Percentiles rank a stretch among this genome's conserved stretches.
Conservation (phyloP, 2,113 vertebrate genomes). For the Montifringilla adamsi region DNA sequence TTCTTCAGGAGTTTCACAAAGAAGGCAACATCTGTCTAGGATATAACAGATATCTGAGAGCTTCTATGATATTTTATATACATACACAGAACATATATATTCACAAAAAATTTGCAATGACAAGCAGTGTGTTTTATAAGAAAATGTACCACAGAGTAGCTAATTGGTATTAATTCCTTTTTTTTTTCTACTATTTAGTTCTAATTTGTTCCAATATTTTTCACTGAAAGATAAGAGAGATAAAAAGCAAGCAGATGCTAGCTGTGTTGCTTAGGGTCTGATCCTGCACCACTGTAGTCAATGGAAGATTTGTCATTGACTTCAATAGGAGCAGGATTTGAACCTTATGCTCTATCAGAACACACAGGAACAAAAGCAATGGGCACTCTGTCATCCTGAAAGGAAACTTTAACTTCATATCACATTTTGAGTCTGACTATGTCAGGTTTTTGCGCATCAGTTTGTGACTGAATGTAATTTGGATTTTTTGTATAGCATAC, state of each 20-base stretch:
- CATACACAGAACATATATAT: not conserved
- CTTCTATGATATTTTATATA: not conserved
- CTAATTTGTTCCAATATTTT: not conserved
- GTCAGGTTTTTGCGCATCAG: not conserved
- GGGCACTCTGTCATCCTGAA: not conserved
- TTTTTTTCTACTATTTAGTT: not conserved
- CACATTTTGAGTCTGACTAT: not conserved
- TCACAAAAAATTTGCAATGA: not conserved
- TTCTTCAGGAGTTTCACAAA: not conserved
- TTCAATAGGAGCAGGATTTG: conserved; percentile 65
- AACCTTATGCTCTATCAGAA: conserved; percentile 58
- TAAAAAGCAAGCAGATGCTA: conserved; percentile 1
- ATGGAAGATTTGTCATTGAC: conserved; percentile 60
- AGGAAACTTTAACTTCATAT: not conserved
- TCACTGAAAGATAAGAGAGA: not conserved
- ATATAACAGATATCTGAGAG: not conserved
- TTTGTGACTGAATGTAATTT: not conserved
- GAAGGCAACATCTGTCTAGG: not conserved
- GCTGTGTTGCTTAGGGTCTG: conserved; percentile 52
- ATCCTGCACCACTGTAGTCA: conserved; percentile 61
- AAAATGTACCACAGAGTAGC: conserved; percentile 9
- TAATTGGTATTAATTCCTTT: not conserved
- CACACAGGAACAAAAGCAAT: not conserved
- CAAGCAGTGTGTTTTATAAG: conserved; percentile 40
- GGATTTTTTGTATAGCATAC: not conserved